Evolutionary conservation across 1,140 invertebrate species (phyloP), one percentile per base, ranked within the genome.

Genomic region (Dinothrombium tinctorium): DNA sequence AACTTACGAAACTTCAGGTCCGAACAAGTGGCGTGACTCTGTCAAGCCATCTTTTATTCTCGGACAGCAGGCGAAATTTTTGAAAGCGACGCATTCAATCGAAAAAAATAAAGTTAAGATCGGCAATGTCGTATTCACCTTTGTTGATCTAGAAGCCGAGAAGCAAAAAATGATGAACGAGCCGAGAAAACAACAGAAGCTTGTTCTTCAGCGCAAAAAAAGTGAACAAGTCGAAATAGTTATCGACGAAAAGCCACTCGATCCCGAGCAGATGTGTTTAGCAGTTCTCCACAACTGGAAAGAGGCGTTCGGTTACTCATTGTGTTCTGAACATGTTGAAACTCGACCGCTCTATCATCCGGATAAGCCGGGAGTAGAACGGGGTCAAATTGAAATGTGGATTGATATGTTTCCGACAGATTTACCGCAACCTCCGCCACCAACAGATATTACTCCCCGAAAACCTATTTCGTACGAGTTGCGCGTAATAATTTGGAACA

Each of bases 321-420:
- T 89, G 23, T 74, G 84, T 0, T 74, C 75, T 1, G 83, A 87
- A 54, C 81, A 87, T 47, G 69, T 89, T 2, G 83, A 89, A 59
- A 82, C 78, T 0, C 60, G 83, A 41, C 67, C 79, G 0, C 59
- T 87, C 1, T 86, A 77, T 53, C 83, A 82, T 59, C 75, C 79
- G 0, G 76, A 78, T 42, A 83, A 82, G 56, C 74, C 76, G 0
- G 80, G 79, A 8, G 81, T 87, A 37, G 81, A 87, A 58, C 79
- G 79, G 63, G 82, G 82, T 14, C 81, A 82, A 57, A 50, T 87
- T 12, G 75, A 84, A 60, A 76, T 87, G 76, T 89, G 79, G 79
- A 75, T 89, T 0, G 82, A 89, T 51, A 80, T 89, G 75, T 89
- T 86, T 55, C 80, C 80, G 0, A 81, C 81, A 76, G 80, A 84